Evolutionary conservation across 2,113 vertebrate genomes (phyloP), one percentile per base, ranked within the genome.

Genomic region (Columbina picui): DNA sequence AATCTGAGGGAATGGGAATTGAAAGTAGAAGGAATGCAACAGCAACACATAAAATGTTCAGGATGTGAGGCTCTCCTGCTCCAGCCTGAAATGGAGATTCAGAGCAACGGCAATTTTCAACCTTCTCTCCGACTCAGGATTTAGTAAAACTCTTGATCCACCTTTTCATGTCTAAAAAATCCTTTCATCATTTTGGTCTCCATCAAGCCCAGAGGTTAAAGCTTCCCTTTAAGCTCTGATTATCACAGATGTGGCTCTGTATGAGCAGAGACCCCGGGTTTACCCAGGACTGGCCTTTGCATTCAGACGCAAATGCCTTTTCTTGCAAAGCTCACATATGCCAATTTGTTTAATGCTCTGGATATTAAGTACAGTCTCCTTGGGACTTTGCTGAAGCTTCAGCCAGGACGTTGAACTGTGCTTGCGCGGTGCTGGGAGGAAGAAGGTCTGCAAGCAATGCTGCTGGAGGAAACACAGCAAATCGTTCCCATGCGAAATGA

Each of bases 191-290:
- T 87, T 90, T 82, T 53, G 52, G 63, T 85, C 77, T 95, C 70
- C 76, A 69, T 94, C 92, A 87, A 11, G 43, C 90, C 57, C 60
- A 65, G 95, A 97, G 92, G 96, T 97, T 96, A 97, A 96, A 88
- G 36, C 69, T 97, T 96, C 84, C 89, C 94, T 96, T 98, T 98
- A 95, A 95, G 89, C 57, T 73, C 91, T 91, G 43, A 97, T 98
- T 97, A 96, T 95, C 94, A 74, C 97, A 95, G 89, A 97, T 84
- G 97, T 95, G 93, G 41, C 96, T 96, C 73, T 74, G 45, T 64
- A 71, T 30, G 90, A 96, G 64, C 12, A 6, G 50, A 95, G 89
- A 95, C 83, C 92, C 27, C 4, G 2, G 67, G 30, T 85, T 94
- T 84, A 77, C 29, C 79, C 82, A 69, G 56, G 49, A 55, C 47